These are phyloP conservation scores for Diorhabda elongata DNA, from an alignment of 1,140 invertebrate genomes.

Conservation along the genomic window DNA sequence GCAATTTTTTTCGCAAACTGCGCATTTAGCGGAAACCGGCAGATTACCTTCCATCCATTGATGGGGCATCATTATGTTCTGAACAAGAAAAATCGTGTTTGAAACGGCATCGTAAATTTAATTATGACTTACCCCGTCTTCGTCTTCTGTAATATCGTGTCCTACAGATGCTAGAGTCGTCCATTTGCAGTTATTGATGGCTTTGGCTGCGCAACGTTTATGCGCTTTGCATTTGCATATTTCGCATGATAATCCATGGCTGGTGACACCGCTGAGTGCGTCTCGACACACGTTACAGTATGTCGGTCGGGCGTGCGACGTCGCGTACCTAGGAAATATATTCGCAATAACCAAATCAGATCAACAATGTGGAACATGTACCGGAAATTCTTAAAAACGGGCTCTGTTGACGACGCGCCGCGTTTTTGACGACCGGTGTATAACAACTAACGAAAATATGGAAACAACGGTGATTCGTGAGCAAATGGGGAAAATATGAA, in stretches of 20 bases:
- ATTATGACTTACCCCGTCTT: constrained; percentile 71
- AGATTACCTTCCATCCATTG: constrained; percentile 98
- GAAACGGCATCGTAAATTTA: not conserved
- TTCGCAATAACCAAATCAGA: not conserved
- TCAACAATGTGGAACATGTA: too few species aligned
- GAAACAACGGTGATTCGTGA: too few species aligned
- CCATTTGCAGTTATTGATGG: constrained; percentile 95
- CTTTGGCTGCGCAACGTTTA: constrained; percentile 86
- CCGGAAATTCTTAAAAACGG: too few species aligned
- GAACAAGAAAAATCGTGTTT: constrained; percentile 47
- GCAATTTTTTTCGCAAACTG: constrained; percentile 93
- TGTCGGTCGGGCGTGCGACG: constrained; percentile 88
- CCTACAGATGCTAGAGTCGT: constrained; percentile 89
- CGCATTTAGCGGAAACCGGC: constrained; percentile 89
- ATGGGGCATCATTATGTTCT: constrained; percentile 92
- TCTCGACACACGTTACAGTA: constrained; percentile 96
- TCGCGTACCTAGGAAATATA: constrained; percentile 61
- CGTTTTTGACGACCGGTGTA: too few species aligned
- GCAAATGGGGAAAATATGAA: too few species aligned
- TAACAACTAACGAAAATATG: too few species aligned
- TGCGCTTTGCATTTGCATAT: constrained; percentile 96
- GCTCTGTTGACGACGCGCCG: too few species aligned
- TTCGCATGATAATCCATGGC: constrained; percentile 92
- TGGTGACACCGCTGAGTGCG: constrained; percentile 85
- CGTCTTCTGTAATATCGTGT: constrained; percentile 88